A percentile compares a stretch with the other conserved stretches of the same genome.
Conservation (phyloP, 1,140 invertebrate genomes). For the Diachasma alloeum region DNA sequence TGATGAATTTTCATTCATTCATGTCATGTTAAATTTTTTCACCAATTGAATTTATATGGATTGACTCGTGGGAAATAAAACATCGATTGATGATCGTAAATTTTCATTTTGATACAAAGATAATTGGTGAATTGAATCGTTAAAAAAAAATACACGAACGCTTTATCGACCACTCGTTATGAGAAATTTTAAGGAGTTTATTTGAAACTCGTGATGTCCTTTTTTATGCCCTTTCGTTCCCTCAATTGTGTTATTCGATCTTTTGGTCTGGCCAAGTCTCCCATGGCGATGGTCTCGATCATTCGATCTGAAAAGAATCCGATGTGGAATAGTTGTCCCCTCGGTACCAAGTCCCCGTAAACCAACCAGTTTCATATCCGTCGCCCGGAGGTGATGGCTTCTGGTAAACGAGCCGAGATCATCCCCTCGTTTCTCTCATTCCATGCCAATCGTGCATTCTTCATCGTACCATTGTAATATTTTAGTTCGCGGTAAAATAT, state of each 20-base stretch:
- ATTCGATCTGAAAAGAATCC: neutral
- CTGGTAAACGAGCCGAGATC: neutral
- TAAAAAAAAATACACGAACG: neutral
- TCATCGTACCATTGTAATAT: neutral
- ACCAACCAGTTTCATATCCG: constrained; percentile 9
- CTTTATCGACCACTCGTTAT: too few species aligned
- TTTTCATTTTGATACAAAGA: too few species aligned
- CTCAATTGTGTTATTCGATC: neutral
- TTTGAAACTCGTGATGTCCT: neutral
- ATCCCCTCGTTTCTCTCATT: neutral
- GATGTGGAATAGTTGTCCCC: neutral
- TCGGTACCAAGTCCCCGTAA: neutral
- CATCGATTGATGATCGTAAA: too few species aligned
- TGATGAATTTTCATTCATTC: too few species aligned
- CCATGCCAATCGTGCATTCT: neutral
- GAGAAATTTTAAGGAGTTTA: neutral
- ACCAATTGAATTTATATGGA: too few species aligned
- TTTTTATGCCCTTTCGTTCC: neutral
- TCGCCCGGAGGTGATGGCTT: neutral
- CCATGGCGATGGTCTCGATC: neutral
- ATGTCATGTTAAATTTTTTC: too few species aligned
- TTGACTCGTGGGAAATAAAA: too few species aligned
- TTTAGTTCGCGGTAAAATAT: neutral
- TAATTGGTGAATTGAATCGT: too few species aligned
- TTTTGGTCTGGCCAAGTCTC: neutral